Base-by-base conservation (phyloP, 1,140 invertebrate genomes). In the Listronotus bonariensis region DNA sequence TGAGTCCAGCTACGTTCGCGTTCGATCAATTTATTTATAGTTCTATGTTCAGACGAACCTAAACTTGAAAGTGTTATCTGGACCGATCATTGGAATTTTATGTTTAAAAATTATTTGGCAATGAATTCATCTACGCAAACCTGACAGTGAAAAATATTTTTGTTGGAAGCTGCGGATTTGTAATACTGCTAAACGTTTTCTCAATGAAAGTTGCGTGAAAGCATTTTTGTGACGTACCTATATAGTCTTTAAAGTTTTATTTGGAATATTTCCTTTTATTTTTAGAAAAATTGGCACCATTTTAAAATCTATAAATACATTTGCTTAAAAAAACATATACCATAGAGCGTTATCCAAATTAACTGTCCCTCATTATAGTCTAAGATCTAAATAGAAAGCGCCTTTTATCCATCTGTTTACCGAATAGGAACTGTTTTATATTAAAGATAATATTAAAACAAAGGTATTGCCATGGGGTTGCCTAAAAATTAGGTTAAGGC, bases 101-200 rank as follows among this genome's bases (percentile, higher is more conserved):
- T 41, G 45, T 60, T 60, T 49, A 40, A 52, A 60, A 60, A 60
- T 45, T 17, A 51, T 60, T 60, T 60, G 57, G 57, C 57, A 60
- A 60, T 49, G 57, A 60, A 49, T 49, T 20, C 57, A 14, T 60
- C 45, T 51, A 51, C 57, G 57, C 57, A 52, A 60, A 60, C 57
- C 57, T 60, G 57, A 60, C 57, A 52, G 12, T 60, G 45, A 51
- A 49, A 60, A 60, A 60, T 59, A 42, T 20, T 56, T 56, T 45
- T 45, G 34, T 10, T 52, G 34, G 14, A 15, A 26, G 20, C 20
- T 52, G 14, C 17, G 49, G 12, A 15, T 52, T 31, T 52, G 42
- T 45, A 52, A 31, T 14, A 32, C 20, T 2, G 12, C 26, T 32
- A 4, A 20, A 36, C 49, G 49, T 52, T 52, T 52, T 52, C 34